Evolutionary conservation across 2,888 invertebrate species (phyloP).

Genomic region (Drosophila mayaguana): DNA sequence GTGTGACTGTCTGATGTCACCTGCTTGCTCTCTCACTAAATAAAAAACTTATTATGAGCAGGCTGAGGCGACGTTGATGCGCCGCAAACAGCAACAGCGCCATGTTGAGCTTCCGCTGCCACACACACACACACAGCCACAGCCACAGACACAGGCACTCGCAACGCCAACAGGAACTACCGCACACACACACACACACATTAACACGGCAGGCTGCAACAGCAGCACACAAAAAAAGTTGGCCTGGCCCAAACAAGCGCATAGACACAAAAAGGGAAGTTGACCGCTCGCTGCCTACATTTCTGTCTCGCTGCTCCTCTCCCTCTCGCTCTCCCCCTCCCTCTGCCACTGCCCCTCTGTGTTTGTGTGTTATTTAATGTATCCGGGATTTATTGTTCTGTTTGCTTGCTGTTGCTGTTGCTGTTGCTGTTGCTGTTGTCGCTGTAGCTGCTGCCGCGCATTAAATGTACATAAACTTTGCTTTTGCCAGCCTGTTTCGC

Average conservation of each 20-base stretch:
- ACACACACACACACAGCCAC: conserved; percentile 32
- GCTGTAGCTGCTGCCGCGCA: conserved; percentile 58
- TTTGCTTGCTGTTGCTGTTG: conserved; percentile 59
- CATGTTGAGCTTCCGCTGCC: conserved; percentile 70
- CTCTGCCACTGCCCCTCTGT: neutral
- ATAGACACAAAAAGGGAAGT: conserved; percentile 76
- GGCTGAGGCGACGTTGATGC: conserved; percentile 48
- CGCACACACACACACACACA: conserved; percentile 34
- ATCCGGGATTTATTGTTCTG: conserved; percentile 81
- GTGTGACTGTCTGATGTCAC: conserved; percentile 35
- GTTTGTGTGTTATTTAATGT: conserved; percentile 78
- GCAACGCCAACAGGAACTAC: conserved; percentile 50
- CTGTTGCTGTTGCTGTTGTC: conserved; percentile 52
- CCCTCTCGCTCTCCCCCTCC: neutral
- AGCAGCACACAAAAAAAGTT: conserved; percentile 48
- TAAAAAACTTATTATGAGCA: conserved; percentile 77
- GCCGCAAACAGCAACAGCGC: conserved; percentile 59
- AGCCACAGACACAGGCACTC: conserved; percentile 25
- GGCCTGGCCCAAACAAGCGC: conserved; percentile 66
- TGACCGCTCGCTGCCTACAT: conserved; percentile 71
- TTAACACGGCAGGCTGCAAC: conserved; percentile 16
- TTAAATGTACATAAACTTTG: conserved; percentile 75
- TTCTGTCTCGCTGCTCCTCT: neutral
- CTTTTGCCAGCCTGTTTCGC: conserved; percentile 37
- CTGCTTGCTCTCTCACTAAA: conserved; percentile 60